Evolutionary conservation across 2,888 invertebrate genomes (phyloP).

Genomic region (Lepidocyrtoides sp.): DNA sequence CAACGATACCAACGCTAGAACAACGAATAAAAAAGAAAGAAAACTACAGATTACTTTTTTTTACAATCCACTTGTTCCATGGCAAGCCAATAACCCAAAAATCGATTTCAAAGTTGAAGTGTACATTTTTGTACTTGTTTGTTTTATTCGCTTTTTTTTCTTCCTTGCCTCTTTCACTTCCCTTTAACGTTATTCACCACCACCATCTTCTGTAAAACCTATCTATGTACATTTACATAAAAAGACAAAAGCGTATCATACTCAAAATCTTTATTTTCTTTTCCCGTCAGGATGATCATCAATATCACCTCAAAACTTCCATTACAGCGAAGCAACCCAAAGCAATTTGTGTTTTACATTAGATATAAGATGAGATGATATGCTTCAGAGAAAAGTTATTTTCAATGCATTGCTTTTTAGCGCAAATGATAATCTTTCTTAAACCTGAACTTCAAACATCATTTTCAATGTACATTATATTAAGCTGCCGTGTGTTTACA

Average conservation of each 20-base stretch:
- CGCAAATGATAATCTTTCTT: constrained; percentile 32
- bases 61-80: neutral
- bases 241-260: constrained; percentile 47
- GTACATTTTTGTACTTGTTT: too few species aligned
- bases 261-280: neutral
- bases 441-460: neutral
- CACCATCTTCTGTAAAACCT: neutral
- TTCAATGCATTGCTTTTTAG: constrained; percentile 54
- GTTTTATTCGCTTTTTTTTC: constrained; percentile 26
- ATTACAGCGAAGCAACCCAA: constrained; percentile 19
- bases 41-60: constrained; percentile 2
- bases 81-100: constrained; percentile 30
- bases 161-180: neutral
- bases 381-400: constrained; percentile 37
- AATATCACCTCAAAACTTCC: neutral
- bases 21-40: neutral
- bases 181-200: too few species aligned
- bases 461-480: too few species aligned
- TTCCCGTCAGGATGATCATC: constrained; percentile 3
- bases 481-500: constrained; percentile 19
- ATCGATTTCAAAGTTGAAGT: constrained; percentile 46
- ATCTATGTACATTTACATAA: constrained; percentile 32
- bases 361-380: constrained; percentile 43
- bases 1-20: neutral
- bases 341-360: constrained; percentile 40